Percentiles rank a stretch among this genome's conserved stretches.
Conservation (phyloP, 2,797 vertebrate species). For the Geotrypetes seraphini region DNA sequence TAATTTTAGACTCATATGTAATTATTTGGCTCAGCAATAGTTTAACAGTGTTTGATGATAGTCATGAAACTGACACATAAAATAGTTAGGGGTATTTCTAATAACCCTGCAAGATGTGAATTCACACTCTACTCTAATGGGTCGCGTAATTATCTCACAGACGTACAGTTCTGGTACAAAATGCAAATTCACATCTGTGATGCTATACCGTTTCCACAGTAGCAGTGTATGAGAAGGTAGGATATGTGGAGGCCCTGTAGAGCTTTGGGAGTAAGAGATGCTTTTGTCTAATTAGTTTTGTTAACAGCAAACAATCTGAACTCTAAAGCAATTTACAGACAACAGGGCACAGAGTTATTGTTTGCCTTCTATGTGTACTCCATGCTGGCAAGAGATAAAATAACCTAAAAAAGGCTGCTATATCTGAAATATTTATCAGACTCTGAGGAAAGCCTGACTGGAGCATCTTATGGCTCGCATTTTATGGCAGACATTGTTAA, state of each 20-base stretch:
- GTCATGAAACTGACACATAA: not conserved
- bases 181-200: constrained; percentile 1
- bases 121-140: not conserved
- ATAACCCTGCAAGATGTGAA: not conserved
- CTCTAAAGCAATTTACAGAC: constrained; percentile 7
- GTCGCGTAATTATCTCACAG: constrained; percentile 9
- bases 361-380: constrained; percentile 3
- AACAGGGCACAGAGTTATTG: not conserved
- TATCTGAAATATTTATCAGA: constrained; percentile 12
- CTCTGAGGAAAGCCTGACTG: constrained; percentile 14
- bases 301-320: constrained; percentile 8
- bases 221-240: constrained; percentile 1
- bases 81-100: constrained; percentile 2
- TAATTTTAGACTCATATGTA: not conserved
- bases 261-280: constrained; percentile 8
- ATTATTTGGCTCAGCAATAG: not conserved
- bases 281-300: constrained; percentile 10
- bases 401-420: constrained; percentile 2
- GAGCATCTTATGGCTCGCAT: not conserved
- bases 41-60: not conserved
- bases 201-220: not conserved
- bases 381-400: constrained; percentile 13
- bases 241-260: constrained; percentile 1
- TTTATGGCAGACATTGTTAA: no score
- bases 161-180: not conserved